Base-by-base conservation (phyloP, 2,797 vertebrate genomes). In the Manis pentadactyla region DNA sequence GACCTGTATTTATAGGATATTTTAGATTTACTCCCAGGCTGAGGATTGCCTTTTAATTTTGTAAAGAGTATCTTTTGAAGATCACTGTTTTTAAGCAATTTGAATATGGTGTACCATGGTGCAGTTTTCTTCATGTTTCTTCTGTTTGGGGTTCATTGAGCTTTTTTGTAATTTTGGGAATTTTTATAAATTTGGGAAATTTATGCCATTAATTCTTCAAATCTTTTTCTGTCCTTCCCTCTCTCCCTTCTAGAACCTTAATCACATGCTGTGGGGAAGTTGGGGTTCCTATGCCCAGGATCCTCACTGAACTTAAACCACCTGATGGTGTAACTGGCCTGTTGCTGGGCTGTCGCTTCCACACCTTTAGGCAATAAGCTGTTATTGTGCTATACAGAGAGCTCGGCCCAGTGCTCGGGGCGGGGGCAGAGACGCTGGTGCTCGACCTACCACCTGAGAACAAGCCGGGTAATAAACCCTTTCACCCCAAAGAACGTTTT, bases 31-130 rank as follows among this genome's bases (percentile, higher is more conserved):
- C 19, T 93, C 39, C 64, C 53, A 78, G 83, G n/a, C 3, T 51
- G 10, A 79, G 31, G 25, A 77, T 25, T 93, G 18, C n/a, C 29
- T 86, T 86, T 86, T 69, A 27, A 69, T 71, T 86, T 61, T 53
- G n/a, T 53, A n/a, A 81, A 59, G 27, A 69, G 42, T 81, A 34
- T 34, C 12, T 93, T 79, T 82, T 79, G 64, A 87, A 42, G 84
- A 63, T 79, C 39, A 53, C 29, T 81, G 64, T 57, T 87, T 71
- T 79, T 53, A 87, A 93, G 75, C 34, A 87, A 34, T 93, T 87
- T 53, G 27, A 63, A 53, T 71, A 63, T 83, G 34, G 51, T n/a
- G 0, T 87, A 39, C 21, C 27, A 39, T 79, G n/a, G 64, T 53
- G 12, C 63, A 59, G 46, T 81, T 93, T 87, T 71, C 84, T 87